Percentiles rank a stretch among this genome's conserved stretches.
Evolutionary conservation across 1,140 invertebrate genomes (phyloP).

Genomic region (Diabrotica undecimpunctata): DNA sequence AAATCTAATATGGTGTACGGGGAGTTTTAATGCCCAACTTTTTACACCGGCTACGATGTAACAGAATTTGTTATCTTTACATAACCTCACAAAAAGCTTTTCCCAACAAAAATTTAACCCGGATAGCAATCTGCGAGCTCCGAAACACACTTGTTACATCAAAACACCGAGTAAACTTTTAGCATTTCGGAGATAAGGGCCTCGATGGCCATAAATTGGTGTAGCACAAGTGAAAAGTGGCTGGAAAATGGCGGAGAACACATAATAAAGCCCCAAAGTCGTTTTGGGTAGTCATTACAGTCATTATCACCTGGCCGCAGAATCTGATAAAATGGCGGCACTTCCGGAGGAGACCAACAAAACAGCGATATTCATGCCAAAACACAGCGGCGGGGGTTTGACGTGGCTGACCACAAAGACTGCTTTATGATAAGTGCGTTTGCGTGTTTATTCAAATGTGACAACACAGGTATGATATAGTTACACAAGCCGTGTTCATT

Average conservation of each 20-base stretch:
- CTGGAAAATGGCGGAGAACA: conserved; percentile 12
- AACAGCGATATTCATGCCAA: conserved; percentile 3
- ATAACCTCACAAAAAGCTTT: conserved; percentile 2
- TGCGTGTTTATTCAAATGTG: too few species aligned
- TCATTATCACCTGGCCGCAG: conserved; percentile 25
- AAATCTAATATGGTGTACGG: not conserved
- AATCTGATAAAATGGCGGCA: conserved; percentile 16
- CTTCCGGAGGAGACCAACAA: conserved; percentile 2
- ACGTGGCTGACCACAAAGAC: too few species aligned
- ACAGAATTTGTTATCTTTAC: not conserved
- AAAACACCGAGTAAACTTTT: conserved; percentile 7
- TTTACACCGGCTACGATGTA: not conserved
- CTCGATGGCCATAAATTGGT: conserved; percentile 4
- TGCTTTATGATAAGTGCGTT: too few species aligned
- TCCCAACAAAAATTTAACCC: conserved; percentile 2
- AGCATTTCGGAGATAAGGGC: not conserved
- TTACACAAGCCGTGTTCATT: too few species aligned
- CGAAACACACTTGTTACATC: conserved; percentile 3
- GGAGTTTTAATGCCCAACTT: not conserved
- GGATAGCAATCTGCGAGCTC: not conserved
- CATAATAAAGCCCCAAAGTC: conserved; percentile 18
- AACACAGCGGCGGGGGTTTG: not conserved
- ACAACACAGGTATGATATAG: too few species aligned
- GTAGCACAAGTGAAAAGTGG: conserved; percentile 8
- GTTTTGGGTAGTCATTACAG: conserved; percentile 21